Conservation (phyloP, 92 coral and sea anemone species). For the Blastomussa wellsi region DNA sequence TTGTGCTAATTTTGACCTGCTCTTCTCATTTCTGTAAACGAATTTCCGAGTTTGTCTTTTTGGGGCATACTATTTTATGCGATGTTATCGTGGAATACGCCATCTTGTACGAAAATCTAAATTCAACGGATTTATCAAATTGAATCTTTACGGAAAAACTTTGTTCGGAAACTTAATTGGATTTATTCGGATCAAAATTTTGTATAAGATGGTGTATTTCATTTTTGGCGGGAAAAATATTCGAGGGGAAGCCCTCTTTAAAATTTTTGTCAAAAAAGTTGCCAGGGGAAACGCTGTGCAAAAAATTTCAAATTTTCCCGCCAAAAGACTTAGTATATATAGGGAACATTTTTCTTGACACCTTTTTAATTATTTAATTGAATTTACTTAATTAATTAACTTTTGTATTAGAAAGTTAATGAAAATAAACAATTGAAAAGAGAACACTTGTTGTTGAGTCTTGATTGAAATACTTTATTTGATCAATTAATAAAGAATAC, state of each 20-base stretch:
- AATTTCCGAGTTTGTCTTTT: background rate
- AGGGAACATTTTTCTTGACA: background rate
- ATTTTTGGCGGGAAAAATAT: background rate
- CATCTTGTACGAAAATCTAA: background rate
- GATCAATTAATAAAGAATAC: background rate
- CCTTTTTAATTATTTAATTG: background rate
- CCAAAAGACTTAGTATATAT: slow-evolving; percentile 23
- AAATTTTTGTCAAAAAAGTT: slow-evolving; percentile 1
- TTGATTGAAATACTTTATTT: background rate
- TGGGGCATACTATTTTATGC: background rate
- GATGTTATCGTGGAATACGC: background rate
- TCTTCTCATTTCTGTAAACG: background rate
- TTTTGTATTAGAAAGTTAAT: background rate
- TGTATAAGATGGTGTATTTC: background rate
- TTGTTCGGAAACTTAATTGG: too few species aligned
- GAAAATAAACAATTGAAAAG: background rate
- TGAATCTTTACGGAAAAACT: too few species aligned
- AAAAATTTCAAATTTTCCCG: slow-evolving; percentile 3
- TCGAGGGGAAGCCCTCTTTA: background rate
- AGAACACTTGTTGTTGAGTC: background rate
- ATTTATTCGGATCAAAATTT: background rate
- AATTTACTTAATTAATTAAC: background rate
- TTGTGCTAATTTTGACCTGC: background rate
- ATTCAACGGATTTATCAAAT: too few species aligned
- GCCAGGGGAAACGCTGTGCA: slow-evolving; percentile 18